Percentiles rank a stretch among this genome's conserved stretches.
phyloP scores from a whole-genome alignment of 2,888 invertebrate genomes.

The Cyaniris semiargus region DNA sequence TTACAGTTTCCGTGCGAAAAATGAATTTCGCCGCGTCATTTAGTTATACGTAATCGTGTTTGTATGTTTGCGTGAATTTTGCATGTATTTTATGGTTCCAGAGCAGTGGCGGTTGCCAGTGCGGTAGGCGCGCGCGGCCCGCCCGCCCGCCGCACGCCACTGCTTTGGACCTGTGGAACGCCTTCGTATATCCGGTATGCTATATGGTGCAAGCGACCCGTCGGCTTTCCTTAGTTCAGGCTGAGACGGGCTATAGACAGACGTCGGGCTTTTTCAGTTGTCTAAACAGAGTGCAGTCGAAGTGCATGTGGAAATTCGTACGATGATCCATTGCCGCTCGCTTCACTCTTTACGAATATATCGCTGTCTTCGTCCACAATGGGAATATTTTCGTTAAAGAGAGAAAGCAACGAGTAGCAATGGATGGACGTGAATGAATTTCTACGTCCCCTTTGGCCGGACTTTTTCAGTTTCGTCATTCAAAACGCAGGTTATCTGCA shows the following conservation, averaged over 20 bases:
- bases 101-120: slow-evolving; percentile 81
- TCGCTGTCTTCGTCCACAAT: no score
- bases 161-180: slow-evolving; percentile 84
- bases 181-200: slow-evolving; percentile 85
- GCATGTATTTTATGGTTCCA: slow-evolving; percentile 79
- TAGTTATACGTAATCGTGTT: slow-evolving; percentile 34
- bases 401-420: not conserved
- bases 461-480: not conserved
- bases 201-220: slow-evolving; percentile 63
- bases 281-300: not conserved
- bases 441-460: not conserved
- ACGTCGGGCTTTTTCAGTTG: not conserved
- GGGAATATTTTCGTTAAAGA: no score
- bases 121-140: slow-evolving; percentile 81
- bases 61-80: slow-evolving; percentile 64
- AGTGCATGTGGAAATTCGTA: not conserved
- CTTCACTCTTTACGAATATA: not conserved
- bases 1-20: not conserved
- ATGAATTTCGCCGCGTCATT: not conserved
- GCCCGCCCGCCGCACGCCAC: slow-evolving; percentile 86
- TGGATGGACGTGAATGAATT: not conserved
- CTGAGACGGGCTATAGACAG: slow-evolving; percentile 6
- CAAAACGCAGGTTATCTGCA: not conserved
- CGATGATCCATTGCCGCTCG: not conserved
- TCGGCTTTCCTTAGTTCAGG: slow-evolving; percentile 39